phyloP scores from a whole-genome alignment of 2,797 vertebrate genomes.

The Heteromormyrus szaboi region DNA sequence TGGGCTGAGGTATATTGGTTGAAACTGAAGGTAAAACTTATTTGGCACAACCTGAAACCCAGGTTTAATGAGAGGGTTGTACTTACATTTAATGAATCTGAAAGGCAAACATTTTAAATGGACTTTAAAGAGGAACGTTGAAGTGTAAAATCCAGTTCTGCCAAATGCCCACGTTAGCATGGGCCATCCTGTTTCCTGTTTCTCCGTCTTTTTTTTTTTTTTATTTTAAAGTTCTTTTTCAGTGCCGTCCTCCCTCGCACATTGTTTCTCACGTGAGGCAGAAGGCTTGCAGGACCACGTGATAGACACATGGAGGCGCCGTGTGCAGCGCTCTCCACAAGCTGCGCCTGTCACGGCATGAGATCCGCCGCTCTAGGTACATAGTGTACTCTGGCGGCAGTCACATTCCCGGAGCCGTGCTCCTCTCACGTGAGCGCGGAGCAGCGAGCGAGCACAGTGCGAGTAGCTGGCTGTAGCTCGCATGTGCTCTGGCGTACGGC shows the following conservation, averaged over 20 bases:
- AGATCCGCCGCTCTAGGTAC: constrained; percentile 42
- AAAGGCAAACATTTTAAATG: constrained; percentile 3
- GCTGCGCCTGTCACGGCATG: constrained; percentile 26
- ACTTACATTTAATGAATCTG: not conserved
- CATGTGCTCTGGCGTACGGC: not conserved
- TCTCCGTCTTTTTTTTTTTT: not conserved
- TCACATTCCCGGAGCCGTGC: constrained; percentile 14
- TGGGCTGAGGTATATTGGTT: not conserved
- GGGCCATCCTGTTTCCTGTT: not conserved
- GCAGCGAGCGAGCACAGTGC: not conserved
- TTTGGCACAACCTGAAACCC: not conserved
- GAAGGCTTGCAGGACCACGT: constrained; percentile 19
- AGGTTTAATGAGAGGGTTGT: not conserved
- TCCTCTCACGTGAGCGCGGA: constrained; percentile 7
- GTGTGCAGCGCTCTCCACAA: constrained; percentile 14
- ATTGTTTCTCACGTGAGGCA: constrained; percentile 22
- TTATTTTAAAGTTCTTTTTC: not conserved
- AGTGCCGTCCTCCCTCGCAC: constrained; percentile 7
- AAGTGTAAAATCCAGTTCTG: not conserved
- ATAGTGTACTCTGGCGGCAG: constrained; percentile 41
- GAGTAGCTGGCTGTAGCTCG: not conserved
- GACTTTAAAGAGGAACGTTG: not conserved
- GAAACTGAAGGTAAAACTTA: constrained; percentile 3
- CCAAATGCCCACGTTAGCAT: not conserved
- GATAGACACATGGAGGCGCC: constrained; percentile 25